These are phyloP conservation scores for Monochamus saltuarius DNA, from an alignment of 1,140 invertebrate genomes.

Conservation along the genomic window DNA sequence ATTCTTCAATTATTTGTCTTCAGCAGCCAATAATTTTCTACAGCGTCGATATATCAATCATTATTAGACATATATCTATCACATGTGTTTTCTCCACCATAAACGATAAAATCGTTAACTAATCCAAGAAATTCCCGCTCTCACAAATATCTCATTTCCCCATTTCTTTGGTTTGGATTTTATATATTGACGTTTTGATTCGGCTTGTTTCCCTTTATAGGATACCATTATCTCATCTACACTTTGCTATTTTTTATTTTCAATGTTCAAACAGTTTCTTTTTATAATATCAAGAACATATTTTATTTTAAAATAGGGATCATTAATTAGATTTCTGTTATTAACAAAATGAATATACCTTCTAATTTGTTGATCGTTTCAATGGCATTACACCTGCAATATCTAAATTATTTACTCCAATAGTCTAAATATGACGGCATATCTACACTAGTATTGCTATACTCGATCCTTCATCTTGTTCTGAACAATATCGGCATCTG, in stretches of 20 bases:
- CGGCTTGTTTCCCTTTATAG: constrained; percentile 47
- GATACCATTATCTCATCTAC: constrained; percentile 51
- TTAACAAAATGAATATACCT: constrained; percentile 21
- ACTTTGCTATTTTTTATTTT: constrained; percentile 28
- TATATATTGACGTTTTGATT: constrained; percentile 25
- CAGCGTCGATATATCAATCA: constrained; percentile 30
- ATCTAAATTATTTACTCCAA: constrained; percentile 10
- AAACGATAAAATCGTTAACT: constrained; percentile 26
- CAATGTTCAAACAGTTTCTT: constrained; percentile 30
- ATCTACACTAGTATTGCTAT: constrained; percentile 4
- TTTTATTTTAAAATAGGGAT: constrained; percentile 37
- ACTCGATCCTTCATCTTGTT: constrained; percentile 13
- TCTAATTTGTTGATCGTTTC: constrained; percentile 23
- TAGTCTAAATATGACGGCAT: constrained; percentile 15
- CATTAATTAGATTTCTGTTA: constrained; percentile 20
- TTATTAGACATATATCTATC: constrained; percentile 36
- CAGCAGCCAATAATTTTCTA: constrained; percentile 20
- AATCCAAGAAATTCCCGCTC: constrained; percentile 35
- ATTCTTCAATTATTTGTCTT: constrained; percentile 20
- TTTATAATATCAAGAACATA: constrained; percentile 27
- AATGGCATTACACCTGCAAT: constrained; percentile 19
- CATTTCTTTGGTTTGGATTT: constrained; percentile 24
- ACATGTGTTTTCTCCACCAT: constrained; percentile 24
- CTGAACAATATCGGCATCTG: constrained; percentile 18
- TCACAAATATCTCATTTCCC: constrained; percentile 42